Base-by-base conservation (phyloP, 2,113 vertebrate species). In the Caloenas nicobarica region DNA sequence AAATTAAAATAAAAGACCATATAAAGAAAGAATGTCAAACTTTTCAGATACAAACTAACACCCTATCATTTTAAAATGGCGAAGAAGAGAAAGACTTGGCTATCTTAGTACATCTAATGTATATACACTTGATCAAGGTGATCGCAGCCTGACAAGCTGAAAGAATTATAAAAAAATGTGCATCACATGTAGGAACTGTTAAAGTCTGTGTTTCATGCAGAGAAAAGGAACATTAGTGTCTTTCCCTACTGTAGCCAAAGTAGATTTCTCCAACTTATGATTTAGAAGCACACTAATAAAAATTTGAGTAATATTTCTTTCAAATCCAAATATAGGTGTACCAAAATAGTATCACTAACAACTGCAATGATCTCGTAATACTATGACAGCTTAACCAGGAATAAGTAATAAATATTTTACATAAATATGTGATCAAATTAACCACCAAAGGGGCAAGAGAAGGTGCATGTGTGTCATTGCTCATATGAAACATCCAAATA, bases 141-240 rank as follows among this genome's bases (percentile, higher is more conserved):
- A n/a, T 48, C 73, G 34, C 2, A 1, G 50, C 8, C 17, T 74
- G 16, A 5, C 36, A 70, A 64, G n/a, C 4, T 51, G 19, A 85
- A 40, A 10, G 19, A 80, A 51, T 64, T 69, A 50, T 3, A 8
- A 48, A 80, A 57, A 69, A 80, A 69, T 3, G 10, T 44, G 10
- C 28, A 40, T 69, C 10, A 16, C 40, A 1, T 48, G 22, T 48
- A 60, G 12, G 15, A 68, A 15, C 4, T 31, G 16, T 44, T 62
- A 76, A 64, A 19, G 28, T 21, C 4, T 1, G 4, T 57, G 5
- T 28, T 76, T 42, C n/a, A 46, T 0, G 1, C 17, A n/a, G 7
- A 64, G 33, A n/a, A 70, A 82, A 51, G 3, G 1, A 51, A 51
- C 25, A 64, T 15, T 71, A 65, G 2, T 64, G 23, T 12, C 9